Base-by-base conservation (phyloP, 2,888 invertebrate genomes). In the Pollenia griseotomentosa region DNA sequence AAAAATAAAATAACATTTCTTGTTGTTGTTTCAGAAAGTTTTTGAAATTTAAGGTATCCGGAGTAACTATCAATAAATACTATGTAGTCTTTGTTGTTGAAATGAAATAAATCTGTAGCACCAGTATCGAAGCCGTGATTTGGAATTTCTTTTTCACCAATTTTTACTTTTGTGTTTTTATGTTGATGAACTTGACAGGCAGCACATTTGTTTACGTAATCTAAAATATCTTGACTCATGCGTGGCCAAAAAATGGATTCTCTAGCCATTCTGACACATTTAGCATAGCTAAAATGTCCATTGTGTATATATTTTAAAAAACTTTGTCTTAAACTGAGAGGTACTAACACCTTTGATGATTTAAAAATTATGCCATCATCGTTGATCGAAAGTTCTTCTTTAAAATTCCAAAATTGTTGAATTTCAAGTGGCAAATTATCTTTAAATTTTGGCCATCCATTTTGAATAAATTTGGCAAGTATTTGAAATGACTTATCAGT, bases 211-310 rank as follows among this genome's bases (percentile, higher is more conserved):
- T 55, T 19, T 4, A 63, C 33, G 7, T 59, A 55, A 8, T 48
- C 14, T 7, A 48, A 19, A 66, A 66, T 48, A 23, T 66, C 70
- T 9, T 23, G 23, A 23, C 23, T 23, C 2, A 23, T 23, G 23
- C 23, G 23, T 55, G 55, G 70, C 42, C 55, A 71, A 12, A 71
- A 71, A 16, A 55, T 19, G 11, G 55, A 71, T 11, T 55, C 70
- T 55, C 55, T 55, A 19, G 57, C 55, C 44, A 57, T 71, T 44
- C 11, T 70, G 2, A 70, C 70, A n/a, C 53, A 51, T 42, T 70
- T 71, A 14, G 71, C 44, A 44, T 71, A 71, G 9, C 44, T 14
- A 8, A 73, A 73, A 57, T 73, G 55, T 2, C 71, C 71, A 5
- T 12, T 55, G 46, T 73, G 71, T 16, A 73, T 57, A 19, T 73